A percentile compares a stretch with the other conserved stretches of the same genome.
Evolutionary conservation across 35 echinoderm and acorn worm species (phyloP).

Genomic region (Apostichopus californicus): DNA sequence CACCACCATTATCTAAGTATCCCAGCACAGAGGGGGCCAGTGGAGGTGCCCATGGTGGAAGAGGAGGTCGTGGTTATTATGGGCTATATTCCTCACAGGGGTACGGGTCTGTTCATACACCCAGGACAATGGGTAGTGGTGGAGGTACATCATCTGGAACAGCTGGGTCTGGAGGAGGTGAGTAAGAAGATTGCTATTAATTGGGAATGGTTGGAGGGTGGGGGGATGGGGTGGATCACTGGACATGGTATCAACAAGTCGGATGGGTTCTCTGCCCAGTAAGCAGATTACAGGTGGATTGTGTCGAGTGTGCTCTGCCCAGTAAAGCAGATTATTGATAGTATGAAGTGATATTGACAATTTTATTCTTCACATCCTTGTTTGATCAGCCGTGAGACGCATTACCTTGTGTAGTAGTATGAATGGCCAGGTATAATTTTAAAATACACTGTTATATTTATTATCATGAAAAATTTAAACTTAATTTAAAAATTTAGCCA

Average conservation of each 20-base stretch:
- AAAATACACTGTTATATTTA: too few relatives aligned
- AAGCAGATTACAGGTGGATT: too few relatives aligned
- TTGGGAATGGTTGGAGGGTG: not conserved
- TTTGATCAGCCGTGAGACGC: too few relatives aligned
- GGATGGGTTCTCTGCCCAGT: too few relatives aligned
- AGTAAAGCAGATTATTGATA: too few relatives aligned
- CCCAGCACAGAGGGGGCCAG: conserved; percentile 46
- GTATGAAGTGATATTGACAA: too few relatives aligned
- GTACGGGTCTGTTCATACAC: conserved; percentile 69
- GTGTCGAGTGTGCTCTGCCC: too few relatives aligned
- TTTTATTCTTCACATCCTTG: too few relatives aligned
- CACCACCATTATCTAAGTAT: conserved; percentile 1
- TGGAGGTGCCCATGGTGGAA: conserved; percentile 81
- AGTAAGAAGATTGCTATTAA: not conserved
- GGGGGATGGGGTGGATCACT: not conserved
- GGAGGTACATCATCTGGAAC: conserved; percentile 55
- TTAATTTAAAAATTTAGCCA: too few relatives aligned
- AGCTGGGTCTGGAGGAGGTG: conserved; percentile 45
- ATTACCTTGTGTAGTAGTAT: too few relatives aligned
- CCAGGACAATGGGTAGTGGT: conserved; percentile 77
- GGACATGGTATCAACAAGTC: not conserved
- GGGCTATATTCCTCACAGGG: conserved; percentile 71
- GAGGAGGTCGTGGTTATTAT: conserved; percentile 71
- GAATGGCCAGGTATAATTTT: too few relatives aligned
- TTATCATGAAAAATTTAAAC: too few relatives aligned